Evolutionary conservation across 2,888 invertebrate species (phyloP), one percentile per base, ranked within the genome.

Genomic region (Neria commutata): DNA sequence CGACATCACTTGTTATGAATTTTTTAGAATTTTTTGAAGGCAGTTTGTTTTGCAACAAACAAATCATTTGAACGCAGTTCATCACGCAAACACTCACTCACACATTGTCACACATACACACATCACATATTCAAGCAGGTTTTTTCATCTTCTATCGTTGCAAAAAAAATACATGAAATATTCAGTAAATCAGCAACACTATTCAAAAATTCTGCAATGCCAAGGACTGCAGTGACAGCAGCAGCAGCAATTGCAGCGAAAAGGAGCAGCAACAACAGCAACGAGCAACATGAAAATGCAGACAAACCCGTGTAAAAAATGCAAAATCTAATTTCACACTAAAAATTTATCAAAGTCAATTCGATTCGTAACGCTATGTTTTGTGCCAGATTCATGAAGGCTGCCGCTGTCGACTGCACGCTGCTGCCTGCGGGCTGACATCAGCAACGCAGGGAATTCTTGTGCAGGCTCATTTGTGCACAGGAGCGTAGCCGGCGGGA

Each of bases 281-380:
- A 5, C n/a, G n/a, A n/a, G n/a, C n/a, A n/a, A n/a, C n/a, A n/a
- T n/a, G n/a, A n/a, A n/a, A n/a, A n/a, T n/a, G n/a, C n/a, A 10
- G 21, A 46, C 21, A 61, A 54, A 55, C 29, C 59, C 50, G 48
- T 57, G 62, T 60, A 60, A 58, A 61, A 63, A 63, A 63, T 60
- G 48, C 58, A 62, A 62, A 66, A 67, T 63, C 63, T 63, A 62
- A 67, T 65, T 65, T 60, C 60, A 60, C 58, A 59, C 61, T 56
- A 52, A 62, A 63, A 61, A 63, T 66, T 58, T 62, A 61, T 64
- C 64, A 64, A 61, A 64, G 64, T 66, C 64, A 64, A 61, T 66
- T 57, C 62, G 61, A 64, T 66, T 66, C 64, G 64, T 60, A 62
- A 60, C 55, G 60, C 58, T 55, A 40, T 40, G 50, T 58, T 42